These are phyloP conservation scores for Lordiphosa stackelbergi DNA, from an alignment of 1,140 invertebrate species.

Conservation along the genomic window DNA sequence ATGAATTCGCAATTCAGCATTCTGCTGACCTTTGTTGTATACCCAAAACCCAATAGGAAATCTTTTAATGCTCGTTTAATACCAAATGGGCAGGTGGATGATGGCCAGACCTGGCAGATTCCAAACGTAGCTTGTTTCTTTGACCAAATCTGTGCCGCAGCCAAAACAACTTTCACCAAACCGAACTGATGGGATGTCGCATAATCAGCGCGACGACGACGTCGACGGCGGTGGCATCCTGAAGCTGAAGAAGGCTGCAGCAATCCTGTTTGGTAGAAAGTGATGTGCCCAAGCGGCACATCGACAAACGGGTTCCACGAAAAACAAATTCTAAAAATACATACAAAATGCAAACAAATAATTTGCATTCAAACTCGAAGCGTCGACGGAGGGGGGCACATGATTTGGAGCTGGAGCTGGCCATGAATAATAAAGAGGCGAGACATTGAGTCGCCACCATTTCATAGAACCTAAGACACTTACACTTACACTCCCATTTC, in stretches of 20 bases:
- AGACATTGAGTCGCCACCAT: neutral
- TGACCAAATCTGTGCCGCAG: slow-evolving; percentile 65
- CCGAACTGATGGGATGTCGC: slow-evolving; percentile 52
- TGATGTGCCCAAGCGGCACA: slow-evolving; percentile 51
- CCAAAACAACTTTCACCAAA: slow-evolving; percentile 66
- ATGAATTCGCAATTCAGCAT: no score
- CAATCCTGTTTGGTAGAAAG: slow-evolving; percentile 73
- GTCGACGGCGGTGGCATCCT: slow-evolving; percentile 48
- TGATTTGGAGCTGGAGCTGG: slow-evolving; percentile 45
- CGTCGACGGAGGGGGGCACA: slow-evolving; percentile 13
- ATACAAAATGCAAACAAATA: slow-evolving; percentile 6
- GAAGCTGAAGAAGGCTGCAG: slow-evolving; percentile 10
- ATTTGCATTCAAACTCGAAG: slow-evolving; percentile 19
- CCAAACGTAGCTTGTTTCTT: slow-evolving; percentile 32
- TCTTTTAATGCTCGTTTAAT: neutral
- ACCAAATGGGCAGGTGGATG: slow-evolving; percentile 10
- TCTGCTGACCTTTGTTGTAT: no score
- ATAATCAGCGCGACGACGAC: slow-evolving; percentile 37
- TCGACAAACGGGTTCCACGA: slow-evolving; percentile 45
- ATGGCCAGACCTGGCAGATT: slow-evolving; percentile 30
- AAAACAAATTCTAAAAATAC: slow-evolving; percentile 12
- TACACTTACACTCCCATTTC: slow-evolving; percentile 1
- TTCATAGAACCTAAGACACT: neutral
- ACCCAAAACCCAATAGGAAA: no score
- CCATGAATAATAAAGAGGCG: slow-evolving; percentile 47